These are phyloP conservation scores for Drosophila mimetica DNA, from an alignment of 2,888 invertebrate species.

Conservation along the genomic window DNA sequence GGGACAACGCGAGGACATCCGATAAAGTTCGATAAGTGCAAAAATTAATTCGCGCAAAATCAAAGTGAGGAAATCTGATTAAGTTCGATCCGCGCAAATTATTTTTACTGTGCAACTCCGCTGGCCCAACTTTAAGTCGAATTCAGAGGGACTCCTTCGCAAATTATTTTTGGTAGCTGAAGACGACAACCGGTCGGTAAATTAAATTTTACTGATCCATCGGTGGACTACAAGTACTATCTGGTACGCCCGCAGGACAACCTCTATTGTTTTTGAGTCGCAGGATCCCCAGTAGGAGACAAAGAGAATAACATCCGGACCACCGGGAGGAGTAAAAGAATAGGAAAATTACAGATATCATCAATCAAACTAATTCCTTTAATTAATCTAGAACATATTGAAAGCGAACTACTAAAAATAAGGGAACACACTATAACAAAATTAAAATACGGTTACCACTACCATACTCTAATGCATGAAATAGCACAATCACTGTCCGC, in stretches of 20 bases:
- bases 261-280: neutral
- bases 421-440: no score
- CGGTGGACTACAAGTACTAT: constrained; percentile 8
- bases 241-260: neutral
- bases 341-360: no score
- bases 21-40: neutral
- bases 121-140: neutral
- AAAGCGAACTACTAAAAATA: no score
- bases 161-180: neutral
- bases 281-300: constrained; percentile 1
- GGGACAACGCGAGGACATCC: neutral
- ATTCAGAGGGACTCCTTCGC: neutral
- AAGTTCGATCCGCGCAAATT: neutral
- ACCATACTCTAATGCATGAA: no score
- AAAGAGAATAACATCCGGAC: neutral
- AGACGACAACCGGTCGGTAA: neutral
- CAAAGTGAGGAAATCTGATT: neutral
- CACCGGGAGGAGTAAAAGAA: neutral
- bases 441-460: no score
- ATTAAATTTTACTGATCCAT: no score
- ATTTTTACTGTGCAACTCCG: neutral
- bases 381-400: no score
- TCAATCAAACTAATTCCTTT: no score
- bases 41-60: no score
- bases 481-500: no score